phyloP scores from a whole-genome alignment of 2,113 vertebrate genomes.

The Colistium nudipinnis region DNA sequence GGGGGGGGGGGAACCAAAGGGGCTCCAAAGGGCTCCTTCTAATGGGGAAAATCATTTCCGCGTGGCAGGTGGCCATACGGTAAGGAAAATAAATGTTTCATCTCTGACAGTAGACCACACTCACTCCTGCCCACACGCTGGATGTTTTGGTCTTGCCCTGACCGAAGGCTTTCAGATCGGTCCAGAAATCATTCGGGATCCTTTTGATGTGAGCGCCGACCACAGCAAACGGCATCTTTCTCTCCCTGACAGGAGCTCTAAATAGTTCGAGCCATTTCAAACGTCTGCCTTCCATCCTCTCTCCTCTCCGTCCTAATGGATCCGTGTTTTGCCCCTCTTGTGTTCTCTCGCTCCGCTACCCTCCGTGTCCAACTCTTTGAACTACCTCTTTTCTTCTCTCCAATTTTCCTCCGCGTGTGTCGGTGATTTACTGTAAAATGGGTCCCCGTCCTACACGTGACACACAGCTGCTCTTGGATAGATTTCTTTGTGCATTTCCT shows the following conservation, averaged over 20 bases:
- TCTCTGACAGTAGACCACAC: no score
- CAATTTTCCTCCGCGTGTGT: neutral
- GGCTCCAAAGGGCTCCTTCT: no score
- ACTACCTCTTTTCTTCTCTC: neutral
- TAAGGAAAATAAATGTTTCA: no score
- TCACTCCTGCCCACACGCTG: no score
- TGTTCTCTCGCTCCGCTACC: slow-evolving; percentile 16
- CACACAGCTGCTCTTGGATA: neutral
- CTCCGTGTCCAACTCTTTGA: slow-evolving; percentile 5
- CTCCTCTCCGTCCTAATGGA: slow-evolving; percentile 21
- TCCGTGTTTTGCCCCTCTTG: neutral
- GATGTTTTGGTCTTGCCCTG: no score
- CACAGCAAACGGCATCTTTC: neutral
- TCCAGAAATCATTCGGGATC: neutral
- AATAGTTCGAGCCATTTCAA: slow-evolving; percentile 23
- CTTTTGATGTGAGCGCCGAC: neutral
- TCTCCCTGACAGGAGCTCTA: slow-evolving; percentile 35
- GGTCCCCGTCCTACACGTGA: neutral
- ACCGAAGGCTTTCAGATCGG: neutral
- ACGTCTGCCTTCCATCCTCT: slow-evolving; percentile 22
- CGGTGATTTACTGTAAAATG: neutral
- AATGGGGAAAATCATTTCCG: no score
- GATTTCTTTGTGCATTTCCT: neutral
- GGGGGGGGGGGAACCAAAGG: no score
- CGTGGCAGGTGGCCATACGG: no score